Evolutionary conservation across 1,140 invertebrate genomes (phyloP), one percentile per base, ranked within the genome.

Genomic region (Zeugodacus cucurbitae): DNA sequence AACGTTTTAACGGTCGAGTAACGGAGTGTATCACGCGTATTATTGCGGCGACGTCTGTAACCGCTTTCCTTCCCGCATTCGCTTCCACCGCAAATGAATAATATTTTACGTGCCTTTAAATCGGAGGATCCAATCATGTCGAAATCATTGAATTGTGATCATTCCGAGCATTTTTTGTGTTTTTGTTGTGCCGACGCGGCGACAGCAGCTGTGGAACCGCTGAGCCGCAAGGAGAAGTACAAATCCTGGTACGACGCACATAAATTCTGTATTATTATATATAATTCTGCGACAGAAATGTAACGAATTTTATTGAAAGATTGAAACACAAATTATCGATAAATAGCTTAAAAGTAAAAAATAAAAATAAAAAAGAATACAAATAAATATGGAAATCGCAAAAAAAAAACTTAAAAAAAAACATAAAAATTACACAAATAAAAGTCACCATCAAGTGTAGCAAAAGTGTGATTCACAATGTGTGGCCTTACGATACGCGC

Each of bases 131-230:
- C 74, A 22, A 82, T 82, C 74, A 59, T 86, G 85, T 86, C 85
- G n/a, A 59, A 86, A 67, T 88, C 88, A 57, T 54, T 88, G 34
- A 67, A 29, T 44, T 87, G 88, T 64, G 87, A 89, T 41, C 85
- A 86, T 58, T 74, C 64, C 14, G 86, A 89, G 5, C 78, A 89
- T 89, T 92, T 92, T 41, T 90, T 89, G 22, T 93, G 91, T 89
- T 91, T 92, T 87, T 91, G 91, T 57, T 91, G 91, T 78, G 87
- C 90, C 3, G 70, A 82, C 2, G 74, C 74, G 20, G 70, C 70
- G 1, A 37, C 70, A 20, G 70, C 88, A 22, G 89, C 85, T 14
- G 88, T 89, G 32, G 87, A 88, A 74, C 70, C 87, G 74, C 89
- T 59, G 89, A 74, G 85, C 64, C 90, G 88, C 89, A 88, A 89